A percentile compares a stretch with the other conserved stretches of the same genome.
These are phyloP conservation scores for Eleginops maclovinus DNA, from an alignment of 2,113 vertebrate genomes.

Conservation along the genomic window DNA sequence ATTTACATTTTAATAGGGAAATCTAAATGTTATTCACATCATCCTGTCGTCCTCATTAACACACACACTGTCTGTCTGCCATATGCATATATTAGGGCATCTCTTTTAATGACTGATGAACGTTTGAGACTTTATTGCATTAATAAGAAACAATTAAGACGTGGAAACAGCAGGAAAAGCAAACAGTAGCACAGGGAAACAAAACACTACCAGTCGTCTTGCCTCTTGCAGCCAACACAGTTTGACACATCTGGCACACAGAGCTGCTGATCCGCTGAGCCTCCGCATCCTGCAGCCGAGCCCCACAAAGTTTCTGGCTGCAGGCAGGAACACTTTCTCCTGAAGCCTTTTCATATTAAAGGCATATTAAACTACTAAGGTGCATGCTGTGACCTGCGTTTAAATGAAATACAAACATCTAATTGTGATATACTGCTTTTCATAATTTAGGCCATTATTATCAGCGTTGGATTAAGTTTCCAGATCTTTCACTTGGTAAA, in stretches of 20 bases:
- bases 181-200: not conserved
- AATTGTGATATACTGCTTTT: not conserved
- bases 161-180: not conserved
- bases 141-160: not conserved
- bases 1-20: conserved; percentile 25
- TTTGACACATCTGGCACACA: conserved; percentile 52
- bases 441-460: not conserved
- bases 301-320: conserved; percentile 8
- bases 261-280: conserved; percentile 32
- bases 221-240: conserved; percentile 5
- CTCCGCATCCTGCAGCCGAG: conserved; percentile 38
- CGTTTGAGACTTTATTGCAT: not conserved
- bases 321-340: conserved; percentile 31
- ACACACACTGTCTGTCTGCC: not conserved
- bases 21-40: conserved; percentile 12
- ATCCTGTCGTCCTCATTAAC: not conserved
- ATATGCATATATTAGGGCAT: not conserved
- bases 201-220: not conserved
- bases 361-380: not conserved
- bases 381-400: not conserved
- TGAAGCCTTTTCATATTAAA: conserved; percentile 8
- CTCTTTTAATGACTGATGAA: not conserved
- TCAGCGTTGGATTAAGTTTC: not conserved
- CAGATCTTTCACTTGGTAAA: not conserved
- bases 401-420: not conserved